Conservation (phyloP, 2,888 invertebrate genomes). For the Diplolepis rosae region DNA sequence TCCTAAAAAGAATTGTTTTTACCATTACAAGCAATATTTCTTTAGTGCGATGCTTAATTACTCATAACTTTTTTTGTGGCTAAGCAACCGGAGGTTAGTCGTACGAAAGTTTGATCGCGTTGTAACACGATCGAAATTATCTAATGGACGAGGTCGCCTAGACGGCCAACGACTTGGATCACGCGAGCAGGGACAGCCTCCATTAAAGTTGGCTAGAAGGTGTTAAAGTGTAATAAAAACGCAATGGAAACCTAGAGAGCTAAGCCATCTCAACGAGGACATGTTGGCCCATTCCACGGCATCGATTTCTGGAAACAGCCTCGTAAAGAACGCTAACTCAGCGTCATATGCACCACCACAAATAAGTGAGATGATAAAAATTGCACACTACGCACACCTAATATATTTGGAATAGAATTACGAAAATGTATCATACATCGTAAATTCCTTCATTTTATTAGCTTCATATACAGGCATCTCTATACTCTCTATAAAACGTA, state of each 20-base stretch:
- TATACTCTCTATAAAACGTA: background rate
- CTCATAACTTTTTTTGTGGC: background rate
- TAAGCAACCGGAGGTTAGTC: background rate
- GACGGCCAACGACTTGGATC: background rate
- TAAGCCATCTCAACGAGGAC: slow-evolving; percentile 10
- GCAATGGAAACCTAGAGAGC: background rate
- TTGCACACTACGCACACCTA: slow-evolving; percentile 20
- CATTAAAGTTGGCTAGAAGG: slow-evolving; percentile 22
- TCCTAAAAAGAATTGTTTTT: no score
- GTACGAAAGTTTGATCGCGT: background rate
- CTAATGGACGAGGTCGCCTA: background rate
- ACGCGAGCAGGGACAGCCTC: background rate
- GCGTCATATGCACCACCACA: background rate
- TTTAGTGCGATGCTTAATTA: no score
- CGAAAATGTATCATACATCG: slow-evolving; percentile 12
- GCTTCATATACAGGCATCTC: slow-evolving; percentile 8
- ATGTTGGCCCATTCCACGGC: slow-evolving; percentile 17
- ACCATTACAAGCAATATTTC: no score
- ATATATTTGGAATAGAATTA: slow-evolving; percentile 16
- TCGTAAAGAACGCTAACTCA: slow-evolving; percentile 18
- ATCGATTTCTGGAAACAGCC: slow-evolving; percentile 26
- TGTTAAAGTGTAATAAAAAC: slow-evolving; percentile 30
- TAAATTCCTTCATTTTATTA: slow-evolving; percentile 20
- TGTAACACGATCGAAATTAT: background rate
- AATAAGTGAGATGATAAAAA: slow-evolving; percentile 12